Evolutionary conservation across 2,797 vertebrate genomes (phyloP), one percentile per base, ranked within the genome.

Genomic region (Sylvia borin): DNA sequence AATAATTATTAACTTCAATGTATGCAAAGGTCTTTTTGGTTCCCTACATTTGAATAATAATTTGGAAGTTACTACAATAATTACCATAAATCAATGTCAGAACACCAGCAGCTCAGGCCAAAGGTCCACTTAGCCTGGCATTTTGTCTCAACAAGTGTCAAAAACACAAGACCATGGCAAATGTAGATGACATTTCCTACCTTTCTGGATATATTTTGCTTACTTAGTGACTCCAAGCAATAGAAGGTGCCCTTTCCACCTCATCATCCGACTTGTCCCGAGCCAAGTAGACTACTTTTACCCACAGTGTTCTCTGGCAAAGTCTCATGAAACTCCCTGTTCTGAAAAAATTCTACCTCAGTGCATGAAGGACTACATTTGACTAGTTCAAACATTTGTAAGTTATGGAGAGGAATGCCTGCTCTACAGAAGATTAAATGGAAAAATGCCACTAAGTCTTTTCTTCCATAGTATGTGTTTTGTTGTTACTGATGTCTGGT

Each of bases 21-120:
- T 61, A 88, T 74, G 45, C 66, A 66, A 75, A 83, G 18, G 67
- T 17, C 45, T 64, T 93, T 84, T 32, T 81, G 24, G 72, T 81
- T 55, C 36, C 38, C 78, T 66, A 38, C 5, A 42, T 73, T 78
- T 90, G 74, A 95, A 91, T 91, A 72, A 42, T 58, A 85, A 89
- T 85, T 76, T 5, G 24, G n/a, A 77, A 65, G 6, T 55, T 81
- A 40, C 25, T 34, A 57, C 29, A 70, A 26, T n/a, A 78, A 80
- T 93, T 87, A 54, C 26, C 40, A 96, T 89, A 95, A 93, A 92
- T 93, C 92, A 86, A 18, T 78, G 85, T 93, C 94, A 95, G 48
- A 80, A 66, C 18, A 55, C 48, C 21, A 34, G 51, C 77, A 73
- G 40, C 55, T 73, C 55, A 75, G 85, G 51, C 25, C 42, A 84